Conservation (phyloP, 2,113 vertebrate species). For the Calyptomena viridis region DNA sequence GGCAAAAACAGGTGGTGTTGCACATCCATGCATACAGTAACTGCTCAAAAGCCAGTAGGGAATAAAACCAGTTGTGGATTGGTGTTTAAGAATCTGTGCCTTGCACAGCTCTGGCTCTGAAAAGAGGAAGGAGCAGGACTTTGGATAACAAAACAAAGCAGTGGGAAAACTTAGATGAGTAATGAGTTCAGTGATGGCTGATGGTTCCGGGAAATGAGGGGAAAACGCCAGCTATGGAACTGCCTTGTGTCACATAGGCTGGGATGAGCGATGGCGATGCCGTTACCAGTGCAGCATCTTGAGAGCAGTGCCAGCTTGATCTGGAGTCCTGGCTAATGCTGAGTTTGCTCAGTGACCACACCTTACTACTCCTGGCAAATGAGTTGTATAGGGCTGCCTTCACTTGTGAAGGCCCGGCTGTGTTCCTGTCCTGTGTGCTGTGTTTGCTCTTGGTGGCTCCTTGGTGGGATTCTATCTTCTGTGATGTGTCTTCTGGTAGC, state of each 20-base stretch:
- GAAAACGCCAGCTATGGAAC: not conserved
- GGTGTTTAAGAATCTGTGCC: not conserved
- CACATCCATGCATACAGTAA: not conserved
- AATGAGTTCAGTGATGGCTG: not conserved
- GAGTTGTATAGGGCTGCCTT: not conserved
- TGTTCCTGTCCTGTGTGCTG: not conserved
- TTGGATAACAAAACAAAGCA: not conserved
- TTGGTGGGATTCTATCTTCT: slow-evolving; percentile 55
- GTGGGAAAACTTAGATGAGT: slow-evolving; percentile 40
- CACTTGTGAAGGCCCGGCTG: not conserved
- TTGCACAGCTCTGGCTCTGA: not conserved
- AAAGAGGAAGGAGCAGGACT: not conserved
- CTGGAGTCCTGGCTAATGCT: not conserved
- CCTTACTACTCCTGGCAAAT: fast-evolving
- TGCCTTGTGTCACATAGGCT: not conserved
- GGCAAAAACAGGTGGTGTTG: not conserved
- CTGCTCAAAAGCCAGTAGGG: not conserved
- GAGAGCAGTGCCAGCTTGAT: not conserved
- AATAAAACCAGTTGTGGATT: not conserved
- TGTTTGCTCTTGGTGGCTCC: slow-evolving; percentile 39
- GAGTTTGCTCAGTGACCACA: not conserved
- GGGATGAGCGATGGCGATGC: fast-evolving
- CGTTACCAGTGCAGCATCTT: fast-evolving
- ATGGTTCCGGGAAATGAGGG: not conserved
- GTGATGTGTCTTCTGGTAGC: slow-evolving; percentile 50